phyloP scores from a whole-genome alignment of 2,113 vertebrate genomes.

The Tetrax tetrax region DNA sequence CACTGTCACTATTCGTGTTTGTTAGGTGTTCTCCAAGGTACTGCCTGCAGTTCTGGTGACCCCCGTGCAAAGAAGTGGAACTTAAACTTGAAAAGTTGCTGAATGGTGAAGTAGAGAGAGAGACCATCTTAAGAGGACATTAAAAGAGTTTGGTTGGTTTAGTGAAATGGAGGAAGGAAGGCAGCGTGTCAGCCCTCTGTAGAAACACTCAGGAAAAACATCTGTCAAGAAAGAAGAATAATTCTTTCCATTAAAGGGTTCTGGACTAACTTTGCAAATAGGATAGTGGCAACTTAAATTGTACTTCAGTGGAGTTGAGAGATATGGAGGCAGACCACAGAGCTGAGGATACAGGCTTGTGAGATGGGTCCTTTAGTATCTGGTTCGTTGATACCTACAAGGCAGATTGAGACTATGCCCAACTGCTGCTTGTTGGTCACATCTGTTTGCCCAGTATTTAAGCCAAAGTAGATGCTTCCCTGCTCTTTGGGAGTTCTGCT shows the following conservation, averaged over 20 bases:
- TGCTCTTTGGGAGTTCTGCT: background rate
- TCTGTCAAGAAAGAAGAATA: background rate
- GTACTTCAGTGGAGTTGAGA: background rate
- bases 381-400: background rate
- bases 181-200: background rate
- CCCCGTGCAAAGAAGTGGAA: background rate
- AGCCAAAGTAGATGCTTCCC: background rate
- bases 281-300: background rate
- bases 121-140: background rate
- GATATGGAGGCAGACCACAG: rapidly evolving
- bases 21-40: background rate
- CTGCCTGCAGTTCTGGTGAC: background rate
- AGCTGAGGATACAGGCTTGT: background rate
- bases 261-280: background rate
- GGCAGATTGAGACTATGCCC: background rate
- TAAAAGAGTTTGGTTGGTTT: background rate
- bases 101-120: background rate
- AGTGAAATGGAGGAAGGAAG: background rate
- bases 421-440: background rate
- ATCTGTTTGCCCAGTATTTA: background rate
- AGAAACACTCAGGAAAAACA: background rate
- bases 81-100: background rate
- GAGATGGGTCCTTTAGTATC: background rate
- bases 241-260: background rate
- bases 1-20: background rate